These are phyloP conservation scores for Acronicta alni DNA, from an alignment of 2,888 invertebrate species.

Conservation along the genomic window DNA sequence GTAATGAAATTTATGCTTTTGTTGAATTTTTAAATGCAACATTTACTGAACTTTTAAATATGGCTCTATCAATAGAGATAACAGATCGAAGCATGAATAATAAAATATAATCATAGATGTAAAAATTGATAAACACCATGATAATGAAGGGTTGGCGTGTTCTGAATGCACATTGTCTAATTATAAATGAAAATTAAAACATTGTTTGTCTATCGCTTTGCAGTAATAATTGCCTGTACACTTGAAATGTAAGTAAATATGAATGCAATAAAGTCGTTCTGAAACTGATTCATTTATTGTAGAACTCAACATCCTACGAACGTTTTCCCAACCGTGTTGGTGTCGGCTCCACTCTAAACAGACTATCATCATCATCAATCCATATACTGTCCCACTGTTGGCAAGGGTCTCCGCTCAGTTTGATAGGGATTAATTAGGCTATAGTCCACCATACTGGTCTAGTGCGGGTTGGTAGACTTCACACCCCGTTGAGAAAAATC, in stretches of 20 bases:
- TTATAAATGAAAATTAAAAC: slow-evolving; percentile 38
- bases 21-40: not conserved
- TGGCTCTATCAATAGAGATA: slow-evolving; percentile 12
- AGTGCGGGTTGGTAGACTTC: no score
- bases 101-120: slow-evolving; percentile 37
- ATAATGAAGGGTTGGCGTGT: slow-evolving; percentile 67
- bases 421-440: no score
- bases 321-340: no score
- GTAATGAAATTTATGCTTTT: no score
- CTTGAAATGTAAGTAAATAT: slow-evolving; percentile 8
- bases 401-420: no score
- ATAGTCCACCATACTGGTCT: no score
- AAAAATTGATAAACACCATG: slow-evolving; percentile 28
- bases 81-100: slow-evolving; percentile 28
- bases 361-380: no score
- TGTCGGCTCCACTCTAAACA: no score
- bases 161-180: slow-evolving; percentile 46
- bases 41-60: slow-evolving; percentile 3
- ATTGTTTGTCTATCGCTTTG: slow-evolving; percentile 16
- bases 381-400: no score
- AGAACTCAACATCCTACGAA: no score
- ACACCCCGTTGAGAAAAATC: no score
- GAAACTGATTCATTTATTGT: no score
- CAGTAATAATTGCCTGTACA: slow-evolving; percentile 14
- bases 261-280: not conserved